Base-by-base conservation (phyloP, 2,113 vertebrate species). In the Pedetes capensis region DNA sequence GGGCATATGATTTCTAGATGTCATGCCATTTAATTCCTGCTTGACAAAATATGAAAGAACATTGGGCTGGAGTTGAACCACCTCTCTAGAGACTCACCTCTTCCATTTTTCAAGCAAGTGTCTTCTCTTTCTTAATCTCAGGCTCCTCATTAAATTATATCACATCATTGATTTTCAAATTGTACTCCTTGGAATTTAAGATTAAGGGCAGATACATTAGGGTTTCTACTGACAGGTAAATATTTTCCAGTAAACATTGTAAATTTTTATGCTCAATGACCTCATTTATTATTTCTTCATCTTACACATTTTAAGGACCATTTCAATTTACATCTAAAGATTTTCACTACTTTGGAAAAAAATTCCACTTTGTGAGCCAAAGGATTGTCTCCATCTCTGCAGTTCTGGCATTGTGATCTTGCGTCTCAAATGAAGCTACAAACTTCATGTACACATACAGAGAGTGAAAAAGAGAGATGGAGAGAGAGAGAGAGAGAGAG, bases 281-380 rank as follows among this genome's bases (percentile, higher is more conserved):
- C 17, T 18, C 9, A 55, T 95, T 61, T 61, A 9, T 88, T 74
- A 63, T 57, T 63, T 94, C 74, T 82, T 91, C 42, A 18, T 90
- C 0, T 55, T 80, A 39, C 18, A 23, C 37, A 81, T 78, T 17
- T 89, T 78, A 47, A 76, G 22, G 7, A 68, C 78, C 23, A 44
- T 94, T 94, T 86, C 59, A 94, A 85, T 75, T 71, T 84, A 10
- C 49, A 85, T 92, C 44, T 85, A 72, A 72, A 53, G 16, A 39
- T 61, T 95, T 96, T 88, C 34, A 49, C 57, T 87, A 39, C 44
- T 85, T 82, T 66, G 34, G 55, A 74, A 80, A 34, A 75, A 47
- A 44, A 53, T 42, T 88, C 32, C 32, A 59, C 17, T 91, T 25
- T 61, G 44, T 84, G n/a, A 87, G 71, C 34, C 29, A 47, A 34